Conservation (phyloP, 2,113 vertebrate species). For the Psammodynastes pulverulentus region DNA sequence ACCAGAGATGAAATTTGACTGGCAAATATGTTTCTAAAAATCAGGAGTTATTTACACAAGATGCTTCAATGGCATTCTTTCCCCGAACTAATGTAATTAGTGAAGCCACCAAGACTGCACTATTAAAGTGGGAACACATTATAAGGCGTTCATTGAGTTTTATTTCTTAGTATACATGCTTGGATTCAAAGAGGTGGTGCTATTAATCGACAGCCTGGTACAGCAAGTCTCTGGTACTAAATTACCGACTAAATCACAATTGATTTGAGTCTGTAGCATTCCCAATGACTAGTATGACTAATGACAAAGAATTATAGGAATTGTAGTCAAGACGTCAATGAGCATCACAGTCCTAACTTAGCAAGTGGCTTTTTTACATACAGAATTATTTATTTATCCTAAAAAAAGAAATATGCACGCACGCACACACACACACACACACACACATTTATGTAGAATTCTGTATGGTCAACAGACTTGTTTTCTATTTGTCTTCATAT, state of each 20-base stretch:
- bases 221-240: neutral
- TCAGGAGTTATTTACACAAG: neutral
- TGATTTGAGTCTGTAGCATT: neutral
- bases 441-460: neutral
- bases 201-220: neutral
- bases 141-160: neutral
- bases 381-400: neutral
- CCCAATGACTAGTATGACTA: neutral
- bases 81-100: neutral
- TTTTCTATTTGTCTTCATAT: neutral
- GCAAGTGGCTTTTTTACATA: neutral
- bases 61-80: neutral
- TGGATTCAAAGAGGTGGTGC: neutral
- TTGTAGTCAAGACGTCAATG: neutral
- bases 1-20: neutral
- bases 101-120: neutral
- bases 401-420: neutral
- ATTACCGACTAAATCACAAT: neutral
- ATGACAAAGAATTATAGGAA: neutral
- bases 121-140: neutral
- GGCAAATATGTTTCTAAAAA: neutral
- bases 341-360: neutral
- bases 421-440: rapidly evolving
- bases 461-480: neutral
- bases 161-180: neutral